Base-by-base conservation (phyloP, 2,113 vertebrate genomes). In the Mobula hypostoma region DNA sequence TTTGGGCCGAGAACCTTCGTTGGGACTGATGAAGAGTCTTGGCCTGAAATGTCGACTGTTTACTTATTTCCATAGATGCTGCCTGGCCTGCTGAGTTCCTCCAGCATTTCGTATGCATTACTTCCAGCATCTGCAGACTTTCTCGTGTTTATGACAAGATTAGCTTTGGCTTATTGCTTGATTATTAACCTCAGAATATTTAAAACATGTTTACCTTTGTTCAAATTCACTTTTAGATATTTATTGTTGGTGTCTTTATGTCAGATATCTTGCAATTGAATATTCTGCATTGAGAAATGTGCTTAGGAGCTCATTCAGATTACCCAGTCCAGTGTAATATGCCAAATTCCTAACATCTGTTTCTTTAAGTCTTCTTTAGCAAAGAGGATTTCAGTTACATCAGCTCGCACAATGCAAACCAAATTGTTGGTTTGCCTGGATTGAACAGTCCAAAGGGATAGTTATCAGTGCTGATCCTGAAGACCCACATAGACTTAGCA, bases 261-360 rank as follows among this genome's bases (percentile, higher is more conserved):
- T 21, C 2, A 85, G 36, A 21, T 48, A n/a, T 9, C 6, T 61
- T 87, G 24, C 58, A 27, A 15, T 56, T 12, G n/a, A 68, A 90
- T 90, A 19, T 68, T 90, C 61, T 15, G 32, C n/a, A 63, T 12
- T 32, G 7, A 88, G 58, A 32, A n/a, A 29, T 66, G 12, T 19
- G 15, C 15, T 1, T 32, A 17, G 61, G 66, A 90, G n/a, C n/a
- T 90, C 61, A 66, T 14, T 90, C 85, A 90, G 29, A 61, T 88
- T 88, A 32, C n/a, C 61, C 61, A 68, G 15, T 66, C 61, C 85
- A 93, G 15, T 93, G 21, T 48, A 93, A 93, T 63, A 8, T 72
- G 90, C n/a, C 90, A 92, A 36, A 72, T 92, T 92, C 68, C 66
- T 27, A 92, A 93, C 19, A 74, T 72, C 68, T 48, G 68, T 93